Base-by-base conservation (phyloP, 2,797 vertebrate genomes). In the Sternotherus odoratus region DNA sequence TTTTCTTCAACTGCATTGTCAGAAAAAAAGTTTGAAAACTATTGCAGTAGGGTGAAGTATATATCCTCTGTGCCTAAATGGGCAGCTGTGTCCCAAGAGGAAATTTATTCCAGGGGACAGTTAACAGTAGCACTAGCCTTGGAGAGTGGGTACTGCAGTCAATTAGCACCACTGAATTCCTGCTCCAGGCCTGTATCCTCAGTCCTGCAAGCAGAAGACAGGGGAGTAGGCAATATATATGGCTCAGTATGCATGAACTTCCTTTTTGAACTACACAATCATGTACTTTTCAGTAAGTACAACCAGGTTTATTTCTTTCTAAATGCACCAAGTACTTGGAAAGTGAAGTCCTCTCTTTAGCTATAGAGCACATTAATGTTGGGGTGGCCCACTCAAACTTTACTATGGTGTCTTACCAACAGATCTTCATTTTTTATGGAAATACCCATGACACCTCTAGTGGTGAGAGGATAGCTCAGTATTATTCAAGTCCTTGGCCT, bases 101-200 rank as follows among this genome's bases (percentile, higher is more conserved):
- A 85, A 56, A 90, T 93, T 91, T 79, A 56, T 88, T 60, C 66
- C 80, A 83, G 77, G 91, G 19, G 43, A 19, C 88, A 90, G 85
- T 89, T 87, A 17, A 43, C 82, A 30, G 54, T 74, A 66, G 33
- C 33, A 21, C 4, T 66, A 36, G n/a, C 33, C 17, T n/a, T 36
- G 33, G n/a, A 66, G 17, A 66, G 17, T 17, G 33, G n/a, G 63
- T 17, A 21, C n/a, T 66, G 17, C 17, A 66, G 16, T 36, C 17
- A 63, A 19, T 63, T 66, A 66, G n/a, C 19, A 21, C n/a, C n/a
- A 66, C 4, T 66, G 33, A 36, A 36, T 19, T n/a, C n/a, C 17
- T 66, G n/a, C n/a, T 66, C n/a, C 63, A 21, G 87, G 17, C 84
- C 77, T 89, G n/a, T 36, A 28, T 85, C 83, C 78, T 57, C 49